Evolutionary conservation across 1,140 invertebrate genomes (phyloP).

Genomic region (Drosophila erecta): DNA sequence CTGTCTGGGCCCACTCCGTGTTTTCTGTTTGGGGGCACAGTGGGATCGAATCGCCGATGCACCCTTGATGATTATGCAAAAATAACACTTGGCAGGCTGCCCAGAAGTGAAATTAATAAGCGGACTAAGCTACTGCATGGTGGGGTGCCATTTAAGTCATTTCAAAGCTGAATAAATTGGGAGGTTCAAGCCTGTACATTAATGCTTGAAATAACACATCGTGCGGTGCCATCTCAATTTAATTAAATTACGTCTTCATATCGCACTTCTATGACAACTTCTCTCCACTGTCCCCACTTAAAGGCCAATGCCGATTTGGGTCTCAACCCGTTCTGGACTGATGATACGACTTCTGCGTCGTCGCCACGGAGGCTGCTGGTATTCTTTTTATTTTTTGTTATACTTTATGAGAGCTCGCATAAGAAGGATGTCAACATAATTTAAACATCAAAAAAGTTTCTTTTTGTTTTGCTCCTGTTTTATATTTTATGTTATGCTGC

Average conservation of each 20-base stretch:
- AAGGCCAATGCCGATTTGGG: constrained; percentile 6
- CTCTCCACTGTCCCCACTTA: not conserved
- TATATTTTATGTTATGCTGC: constrained; percentile 44
- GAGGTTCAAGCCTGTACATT: no score
- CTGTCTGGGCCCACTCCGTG: not conserved
- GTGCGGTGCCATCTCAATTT: no score
- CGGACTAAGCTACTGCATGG: no score
- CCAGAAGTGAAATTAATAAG: no score
- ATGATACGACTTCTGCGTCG: constrained; percentile 7
- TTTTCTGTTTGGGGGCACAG: constrained; percentile 9
- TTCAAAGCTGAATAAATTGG: no score
- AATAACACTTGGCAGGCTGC: no score
- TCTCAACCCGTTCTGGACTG: constrained; percentile 22
- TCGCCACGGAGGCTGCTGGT: constrained; percentile 33
- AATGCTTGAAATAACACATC: no score
- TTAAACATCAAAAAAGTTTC: constrained; percentile 71
- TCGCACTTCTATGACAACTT: not conserved
- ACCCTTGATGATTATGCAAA: no score
- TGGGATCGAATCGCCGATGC: not conserved
- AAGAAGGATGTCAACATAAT: constrained; percentile 71
- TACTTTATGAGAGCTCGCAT: constrained; percentile 45
- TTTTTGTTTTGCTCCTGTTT: constrained; percentile 40
- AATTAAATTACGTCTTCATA: no score
- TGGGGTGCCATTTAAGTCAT: no score
- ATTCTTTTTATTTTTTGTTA: constrained; percentile 15